A percentile compares a stretch with the other conserved stretches of the same genome.
Evolutionary conservation across 2,113 vertebrate species (phyloP).

Genomic region (Semnornis frantzii): DNA sequence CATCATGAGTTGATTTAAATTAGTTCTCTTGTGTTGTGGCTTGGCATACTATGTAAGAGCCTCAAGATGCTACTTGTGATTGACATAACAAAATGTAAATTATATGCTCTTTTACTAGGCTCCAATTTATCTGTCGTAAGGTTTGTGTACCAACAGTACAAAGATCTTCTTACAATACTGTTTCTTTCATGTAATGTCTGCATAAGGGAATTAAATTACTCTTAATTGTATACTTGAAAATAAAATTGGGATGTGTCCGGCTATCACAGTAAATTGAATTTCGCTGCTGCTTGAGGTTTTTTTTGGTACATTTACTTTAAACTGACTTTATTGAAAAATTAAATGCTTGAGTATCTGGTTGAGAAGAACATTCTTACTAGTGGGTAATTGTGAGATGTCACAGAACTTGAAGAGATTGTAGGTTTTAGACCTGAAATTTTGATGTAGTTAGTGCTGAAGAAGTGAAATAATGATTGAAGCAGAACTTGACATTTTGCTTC

Average conservation of each 20-base stretch:
- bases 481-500: background rate
- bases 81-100: slow-evolving; percentile 68
- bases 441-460: background rate
- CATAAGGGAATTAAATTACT: slow-evolving; percentile 24
- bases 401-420: slow-evolving; percentile 44
- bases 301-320: slow-evolving; percentile 50
- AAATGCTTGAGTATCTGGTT: slow-evolving; percentile 30
- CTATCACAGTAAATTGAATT: slow-evolving; percentile 30
- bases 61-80: slow-evolving; percentile 53
- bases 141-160: slow-evolving; percentile 52
- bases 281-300: slow-evolving; percentile 26
- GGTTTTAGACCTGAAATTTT: background rate
- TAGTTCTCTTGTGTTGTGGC: slow-evolving; percentile 18
- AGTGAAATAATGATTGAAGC: background rate
- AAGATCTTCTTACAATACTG: slow-evolving; percentile 18
- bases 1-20: slow-evolving; percentile 31
- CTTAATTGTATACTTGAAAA: slow-evolving; percentile 40
- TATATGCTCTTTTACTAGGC: slow-evolving; percentile 61
- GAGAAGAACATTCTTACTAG: slow-evolving; percentile 14
- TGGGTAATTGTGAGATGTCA: slow-evolving; percentile 29
- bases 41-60: slow-evolving; percentile 38
- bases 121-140: slow-evolving; percentile 65
- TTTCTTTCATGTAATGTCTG: slow-evolving; percentile 1
- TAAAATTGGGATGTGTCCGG: slow-evolving; percentile 19
- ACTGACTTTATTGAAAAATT: slow-evolving; percentile 47